phyloP scores from a whole-genome alignment of 2,797 vertebrate genomes.

The Phoebastria nigripes region DNA sequence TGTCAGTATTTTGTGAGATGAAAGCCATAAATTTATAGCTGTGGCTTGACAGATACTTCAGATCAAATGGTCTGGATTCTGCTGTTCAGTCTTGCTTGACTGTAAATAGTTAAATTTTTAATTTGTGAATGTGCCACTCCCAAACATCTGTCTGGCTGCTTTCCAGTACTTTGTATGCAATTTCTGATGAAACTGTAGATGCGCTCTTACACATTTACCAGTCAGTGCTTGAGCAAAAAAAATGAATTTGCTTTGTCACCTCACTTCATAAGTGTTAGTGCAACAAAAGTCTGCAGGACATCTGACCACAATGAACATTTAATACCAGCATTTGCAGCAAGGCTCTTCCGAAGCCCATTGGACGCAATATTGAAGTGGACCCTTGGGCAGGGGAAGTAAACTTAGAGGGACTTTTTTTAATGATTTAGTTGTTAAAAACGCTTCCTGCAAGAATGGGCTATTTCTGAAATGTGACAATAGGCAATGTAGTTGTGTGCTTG shows the following conservation, averaged over 20 bases:
- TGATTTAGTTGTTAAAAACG: background rate
- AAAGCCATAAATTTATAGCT: background rate
- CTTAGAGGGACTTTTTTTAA: background rate
- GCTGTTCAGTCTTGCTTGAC: background rate
- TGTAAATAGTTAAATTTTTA: slow-evolving; percentile 10
- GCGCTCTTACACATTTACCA: background rate
- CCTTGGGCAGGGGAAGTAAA: slow-evolving; percentile 7
- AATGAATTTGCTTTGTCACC: background rate
- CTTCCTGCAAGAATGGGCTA: background rate
- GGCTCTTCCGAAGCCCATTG: background rate
- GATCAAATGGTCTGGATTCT: background rate
- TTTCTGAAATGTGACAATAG: background rate
- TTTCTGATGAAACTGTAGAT: background rate
- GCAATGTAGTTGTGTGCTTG: background rate
- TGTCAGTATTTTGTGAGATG: background rate
- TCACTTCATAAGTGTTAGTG: background rate
- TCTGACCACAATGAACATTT: background rate
- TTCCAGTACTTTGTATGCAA: background rate
- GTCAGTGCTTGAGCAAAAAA: background rate
- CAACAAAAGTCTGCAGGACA: background rate
- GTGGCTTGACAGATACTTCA: background rate
- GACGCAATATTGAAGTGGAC: background rate
- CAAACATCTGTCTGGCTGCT: slow-evolving; percentile 20
- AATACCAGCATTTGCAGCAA: background rate
- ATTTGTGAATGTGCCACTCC: background rate